Base-by-base conservation (phyloP, 1,140 invertebrate species). In the Conus betulinus region DNA sequence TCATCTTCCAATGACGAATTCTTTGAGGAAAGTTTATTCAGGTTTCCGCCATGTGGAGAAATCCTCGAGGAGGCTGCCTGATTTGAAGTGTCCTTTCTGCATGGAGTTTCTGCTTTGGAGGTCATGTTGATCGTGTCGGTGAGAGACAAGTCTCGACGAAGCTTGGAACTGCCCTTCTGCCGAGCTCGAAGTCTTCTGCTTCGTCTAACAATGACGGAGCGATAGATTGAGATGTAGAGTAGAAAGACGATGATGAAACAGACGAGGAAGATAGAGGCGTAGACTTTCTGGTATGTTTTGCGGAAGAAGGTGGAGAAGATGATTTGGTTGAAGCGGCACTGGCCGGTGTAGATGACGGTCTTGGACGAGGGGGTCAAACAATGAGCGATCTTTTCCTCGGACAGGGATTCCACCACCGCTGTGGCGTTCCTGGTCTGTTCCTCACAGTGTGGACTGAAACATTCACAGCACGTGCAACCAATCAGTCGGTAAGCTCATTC, bases 191-290 rank as follows among this genome's bases (percentile, higher is more conserved):
- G 88, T 23, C 93, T 88, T 27, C 91, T 90, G 4, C 90, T 90
- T 55, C 92, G 82, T 74, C 92, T 86, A 1, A 92, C 89, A 39
- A 93, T 87, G 39, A 94, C 92, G 15, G 92, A 93, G 20, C 90
- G 89, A 82, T 93, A 94, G 27, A 94, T 94, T 23, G 94, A 85
- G 57, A 90, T 91, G 89, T 94, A 94, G 11, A 94, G 79, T 5
- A 94, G 91, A 76, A 94, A 90, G 7, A 94, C 93, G 60, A 93
- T 85, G 55, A 91, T 53, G 78, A 94, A 92, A 17, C 91, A 91
- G 15, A 93, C 78, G 17, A 94, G 87, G 86, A 92, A 94, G n/a
- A 93, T 91, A 15, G 89, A 90, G 51, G 92, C 90, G 89, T 94
- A 93, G 10, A 94, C 88, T 74, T 93, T 93, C 82, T 93, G 92